Base-by-base conservation (phyloP, 2,797 vertebrate genomes). In the Crocidura indochinensis region DNA sequence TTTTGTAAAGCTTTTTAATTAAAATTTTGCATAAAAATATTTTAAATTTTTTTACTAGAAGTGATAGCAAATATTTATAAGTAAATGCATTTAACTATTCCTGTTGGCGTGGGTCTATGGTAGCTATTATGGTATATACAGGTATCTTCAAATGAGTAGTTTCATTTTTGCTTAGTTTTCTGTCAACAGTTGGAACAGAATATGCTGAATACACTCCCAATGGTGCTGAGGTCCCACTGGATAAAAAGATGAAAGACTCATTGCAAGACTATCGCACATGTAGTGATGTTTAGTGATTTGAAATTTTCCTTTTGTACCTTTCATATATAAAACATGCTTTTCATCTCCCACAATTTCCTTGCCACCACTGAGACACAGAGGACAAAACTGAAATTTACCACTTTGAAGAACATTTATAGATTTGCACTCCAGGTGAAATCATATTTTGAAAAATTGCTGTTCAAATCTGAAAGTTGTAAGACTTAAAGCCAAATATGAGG, bases 401-500 rank as follows among this genome's bases (percentile, higher is more conserved):
- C 47, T 80, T 8, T 65, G 31, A 71, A 92, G 81, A 91, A 68
- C 8, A 19, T n/a, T 74, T 46, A 69, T 17, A 51, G 17, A 47
- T 87, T 75, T 92, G 5, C 67, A 49, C 12, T 80, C 17, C 38
- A 77, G 15, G 17, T 65, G 49, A 75, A 68, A 89, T 6, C 1
- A 9, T 7, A 67, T 68, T 84, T 92, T 67, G 14, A 49, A 87
- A 95, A 84, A 10, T 29, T 83, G 38, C 31, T 64, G 15, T 74
- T 75, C 47, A 82, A 65, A 71, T 15, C 8, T 71, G 10, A 49
- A 60, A 24, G 49, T 87, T 84, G n/a, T 89, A 68, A 89, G 47
- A 69, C 51, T 74, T 80, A 90, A 67, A 79, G 60, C 10, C 31
- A 91, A 87, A 76, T 73, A 90, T 67, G 53, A 92, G 15, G 78